Conservation (phyloP, 2,888 invertebrate genomes). For the Hyles lineata region DNA sequence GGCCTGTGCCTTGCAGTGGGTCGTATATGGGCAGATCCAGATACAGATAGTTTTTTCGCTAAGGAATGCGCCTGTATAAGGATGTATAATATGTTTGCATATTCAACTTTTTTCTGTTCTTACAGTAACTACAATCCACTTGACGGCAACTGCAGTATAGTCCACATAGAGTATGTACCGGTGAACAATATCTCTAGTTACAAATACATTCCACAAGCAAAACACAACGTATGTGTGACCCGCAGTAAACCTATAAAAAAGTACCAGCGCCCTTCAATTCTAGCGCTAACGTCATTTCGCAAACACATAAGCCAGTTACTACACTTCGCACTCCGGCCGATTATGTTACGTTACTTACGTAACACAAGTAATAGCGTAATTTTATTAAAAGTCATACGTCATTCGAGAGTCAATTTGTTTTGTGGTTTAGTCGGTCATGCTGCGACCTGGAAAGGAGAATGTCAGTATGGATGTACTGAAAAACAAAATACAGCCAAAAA, state of each 20-base stretch:
- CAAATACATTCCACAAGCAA: too few species aligned
- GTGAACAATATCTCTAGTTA: too few species aligned
- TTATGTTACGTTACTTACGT: constrained; percentile 3
- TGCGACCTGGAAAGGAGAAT: not conserved
- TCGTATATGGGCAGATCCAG: too few species aligned
- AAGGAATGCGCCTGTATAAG: too few species aligned
- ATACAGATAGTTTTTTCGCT: too few species aligned
- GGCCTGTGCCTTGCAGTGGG: too few species aligned
- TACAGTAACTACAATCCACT: too few species aligned
- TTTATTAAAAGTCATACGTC: constrained; percentile 4
- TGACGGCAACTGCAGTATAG: too few species aligned
- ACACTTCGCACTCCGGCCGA: not conserved
- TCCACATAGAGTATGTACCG: too few species aligned
- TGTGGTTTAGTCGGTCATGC: constrained; percentile 9
- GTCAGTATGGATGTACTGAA: not conserved
- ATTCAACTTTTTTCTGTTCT: too few species aligned
- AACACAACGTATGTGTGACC: too few species aligned
- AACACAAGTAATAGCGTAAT: constrained; percentile 11
- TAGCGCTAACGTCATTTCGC: constrained; percentile 25
- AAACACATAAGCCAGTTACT: not conserved
- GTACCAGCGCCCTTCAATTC: constrained; percentile 19
- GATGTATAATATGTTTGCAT: too few species aligned
- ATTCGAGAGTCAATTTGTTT: constrained; percentile 15
- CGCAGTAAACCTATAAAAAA: not conserved
- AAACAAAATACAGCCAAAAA: not conserved